These are phyloP conservation scores for Esox lucius DNA, from an alignment of 2,797 vertebrate genomes.

Conservation along the genomic window DNA sequence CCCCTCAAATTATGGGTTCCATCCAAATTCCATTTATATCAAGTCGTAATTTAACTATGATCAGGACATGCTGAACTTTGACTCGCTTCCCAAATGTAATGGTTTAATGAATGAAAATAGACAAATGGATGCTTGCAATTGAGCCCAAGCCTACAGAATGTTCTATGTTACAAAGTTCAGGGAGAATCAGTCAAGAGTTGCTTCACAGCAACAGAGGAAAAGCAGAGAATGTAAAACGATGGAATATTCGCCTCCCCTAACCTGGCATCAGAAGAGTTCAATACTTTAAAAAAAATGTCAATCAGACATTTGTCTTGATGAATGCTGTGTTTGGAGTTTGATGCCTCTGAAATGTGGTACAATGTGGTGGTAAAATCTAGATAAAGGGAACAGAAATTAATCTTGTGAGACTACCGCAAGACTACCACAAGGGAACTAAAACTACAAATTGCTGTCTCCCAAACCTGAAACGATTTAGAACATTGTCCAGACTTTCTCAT, in stretches of 20 bases:
- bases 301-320: constrained; percentile 31
- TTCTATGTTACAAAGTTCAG: neutral
- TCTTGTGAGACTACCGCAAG: constrained; percentile 43
- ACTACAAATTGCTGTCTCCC: constrained; percentile 57
- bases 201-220: constrained; percentile 22
- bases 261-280: constrained; percentile 19
- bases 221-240: neutral
- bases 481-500: constrained; percentile 70
- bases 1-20: constrained; percentile 23
- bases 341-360: constrained; percentile 27
- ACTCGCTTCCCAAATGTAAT: constrained; percentile 23
- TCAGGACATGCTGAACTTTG: constrained; percentile 23
- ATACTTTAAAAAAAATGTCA: constrained; percentile 37
- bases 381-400: constrained; percentile 52
- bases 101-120: constrained; percentile 44
- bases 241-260: constrained; percentile 17
- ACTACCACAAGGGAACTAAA: constrained; percentile 47
- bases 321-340: constrained; percentile 42
- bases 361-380: constrained; percentile 29
- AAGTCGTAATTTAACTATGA: constrained; percentile 33
- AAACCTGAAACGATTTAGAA: constrained; percentile 61
- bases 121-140: constrained; percentile 28
- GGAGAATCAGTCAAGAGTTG: constrained; percentile 25
- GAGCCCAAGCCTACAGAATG: neutral
- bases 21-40: constrained; percentile 29